Conservation (phyloP, 2,888 invertebrate species). For the Drosophila dives region DNA sequence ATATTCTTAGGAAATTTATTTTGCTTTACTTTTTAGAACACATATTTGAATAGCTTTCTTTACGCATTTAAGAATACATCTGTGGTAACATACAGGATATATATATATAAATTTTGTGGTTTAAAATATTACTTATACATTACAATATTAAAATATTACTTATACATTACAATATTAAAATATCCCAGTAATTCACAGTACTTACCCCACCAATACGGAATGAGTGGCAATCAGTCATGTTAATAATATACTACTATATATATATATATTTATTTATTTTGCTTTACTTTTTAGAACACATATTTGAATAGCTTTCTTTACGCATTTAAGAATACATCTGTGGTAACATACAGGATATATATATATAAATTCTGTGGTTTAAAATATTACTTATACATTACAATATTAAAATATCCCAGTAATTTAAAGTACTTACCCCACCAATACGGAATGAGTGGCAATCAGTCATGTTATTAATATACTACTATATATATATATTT, state of each 20-base stretch:
- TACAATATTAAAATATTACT: too few species aligned
- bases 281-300: neutral
- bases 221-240: too few species aligned
- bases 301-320: neutral
- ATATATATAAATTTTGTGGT: too few species aligned
- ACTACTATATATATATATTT: too few species aligned
- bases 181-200: too few species aligned
- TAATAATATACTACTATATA: too few species aligned
- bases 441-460: neutral
- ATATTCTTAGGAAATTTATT: neutral
- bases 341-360: too few species aligned
- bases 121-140: too few species aligned
- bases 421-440: constrained; percentile 14
- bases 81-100: neutral
- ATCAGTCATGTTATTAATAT: neutral
- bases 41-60: neutral
- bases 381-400: neutral
- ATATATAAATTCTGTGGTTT: too few species aligned
- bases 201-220: too few species aligned
- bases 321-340: neutral
- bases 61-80: neutral
- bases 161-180: too few species aligned
- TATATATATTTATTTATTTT: too few species aligned
- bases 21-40: neutral
- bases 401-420: constrained; percentile 1